Conservation (phyloP, 2,888 invertebrate species). For the Brachycybe producta region DNA sequence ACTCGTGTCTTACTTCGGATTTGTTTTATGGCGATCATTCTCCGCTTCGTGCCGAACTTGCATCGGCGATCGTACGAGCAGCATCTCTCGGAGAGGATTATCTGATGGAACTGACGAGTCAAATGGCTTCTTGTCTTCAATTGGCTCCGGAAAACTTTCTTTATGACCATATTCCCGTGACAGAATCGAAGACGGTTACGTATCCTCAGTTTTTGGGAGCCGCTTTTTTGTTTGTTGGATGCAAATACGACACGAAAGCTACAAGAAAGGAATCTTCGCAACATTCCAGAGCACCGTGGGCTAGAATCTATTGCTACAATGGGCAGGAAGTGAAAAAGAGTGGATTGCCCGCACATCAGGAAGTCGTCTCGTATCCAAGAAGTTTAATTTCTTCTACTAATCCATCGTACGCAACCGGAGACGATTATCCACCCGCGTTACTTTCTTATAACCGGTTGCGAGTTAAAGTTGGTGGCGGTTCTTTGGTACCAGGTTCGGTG, state of each 20-base stretch:
- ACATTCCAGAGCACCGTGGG: slow-evolving; percentile 33
- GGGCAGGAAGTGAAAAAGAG: slow-evolving; percentile 32
- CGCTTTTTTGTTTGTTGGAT: slow-evolving; percentile 32
- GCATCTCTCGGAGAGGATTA: slow-evolving; percentile 34
- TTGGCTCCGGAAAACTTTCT: slow-evolving; percentile 34
- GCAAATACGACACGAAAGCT: slow-evolving; percentile 30
- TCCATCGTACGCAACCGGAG: neutral
- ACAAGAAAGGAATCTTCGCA: slow-evolving; percentile 25
- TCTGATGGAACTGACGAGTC: slow-evolving; percentile 32
- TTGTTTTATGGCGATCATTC: slow-evolving; percentile 30
- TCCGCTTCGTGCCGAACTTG: slow-evolving; percentile 29
- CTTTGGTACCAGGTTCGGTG: slow-evolving; percentile 28
- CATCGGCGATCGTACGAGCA: slow-evolving; percentile 31
- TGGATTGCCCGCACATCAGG: slow-evolving; percentile 30
- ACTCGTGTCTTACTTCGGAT: slow-evolving; percentile 28
- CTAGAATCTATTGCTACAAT: slow-evolving; percentile 30
- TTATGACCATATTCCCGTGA: slow-evolving; percentile 30
- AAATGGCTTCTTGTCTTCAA: slow-evolving; percentile 32
- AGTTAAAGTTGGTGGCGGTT: slow-evolving; percentile 31
- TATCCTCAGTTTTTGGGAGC: slow-evolving; percentile 32
- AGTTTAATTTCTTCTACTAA: slow-evolving; percentile 27
- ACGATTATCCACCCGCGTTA: slow-evolving; percentile 30
- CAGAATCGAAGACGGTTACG: slow-evolving; percentile 30
- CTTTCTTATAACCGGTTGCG: slow-evolving; percentile 30
- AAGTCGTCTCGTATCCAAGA: slow-evolving; percentile 31